Conservation (phyloP, 1,140 invertebrate species). For the Aphidius gifuensis region DNA sequence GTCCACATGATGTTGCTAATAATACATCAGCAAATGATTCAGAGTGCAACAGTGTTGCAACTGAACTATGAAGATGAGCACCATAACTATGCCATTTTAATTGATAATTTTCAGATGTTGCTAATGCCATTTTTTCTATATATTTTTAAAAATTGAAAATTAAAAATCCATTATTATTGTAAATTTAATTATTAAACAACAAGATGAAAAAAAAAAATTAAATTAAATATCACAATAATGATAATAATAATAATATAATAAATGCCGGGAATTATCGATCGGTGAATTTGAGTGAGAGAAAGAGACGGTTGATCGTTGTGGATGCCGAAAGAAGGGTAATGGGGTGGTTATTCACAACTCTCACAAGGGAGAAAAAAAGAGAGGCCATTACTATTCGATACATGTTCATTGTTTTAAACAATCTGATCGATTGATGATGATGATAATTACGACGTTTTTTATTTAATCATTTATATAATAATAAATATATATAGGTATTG, state of each 20-base stretch:
- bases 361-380: no score
- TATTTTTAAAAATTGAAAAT: constrained; percentile 7
- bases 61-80: constrained; percentile 74
- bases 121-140: constrained; percentile 51
- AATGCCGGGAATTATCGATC: not conserved
- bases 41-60: constrained; percentile 73
- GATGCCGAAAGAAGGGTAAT: no score
- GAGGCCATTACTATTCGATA: no score
- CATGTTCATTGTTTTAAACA: no score
- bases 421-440: no score
- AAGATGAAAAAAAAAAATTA: not conserved
- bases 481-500: no score
- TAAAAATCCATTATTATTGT: constrained; percentile 2
- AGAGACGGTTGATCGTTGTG: no score
- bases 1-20: constrained; percentile 74
- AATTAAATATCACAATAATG: not conserved
- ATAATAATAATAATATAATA: not conserved
- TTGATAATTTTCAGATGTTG: constrained; percentile 73
- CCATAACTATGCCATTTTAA: constrained; percentile 83
- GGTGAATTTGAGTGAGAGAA: no score
- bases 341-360: no score
- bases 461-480: no score
- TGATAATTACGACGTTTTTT: no score
- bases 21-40: constrained; percentile 83
- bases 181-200: no score